These are phyloP conservation scores for Lysandra coridon DNA, from an alignment of 2,888 invertebrate species.

Conservation along the genomic window DNA sequence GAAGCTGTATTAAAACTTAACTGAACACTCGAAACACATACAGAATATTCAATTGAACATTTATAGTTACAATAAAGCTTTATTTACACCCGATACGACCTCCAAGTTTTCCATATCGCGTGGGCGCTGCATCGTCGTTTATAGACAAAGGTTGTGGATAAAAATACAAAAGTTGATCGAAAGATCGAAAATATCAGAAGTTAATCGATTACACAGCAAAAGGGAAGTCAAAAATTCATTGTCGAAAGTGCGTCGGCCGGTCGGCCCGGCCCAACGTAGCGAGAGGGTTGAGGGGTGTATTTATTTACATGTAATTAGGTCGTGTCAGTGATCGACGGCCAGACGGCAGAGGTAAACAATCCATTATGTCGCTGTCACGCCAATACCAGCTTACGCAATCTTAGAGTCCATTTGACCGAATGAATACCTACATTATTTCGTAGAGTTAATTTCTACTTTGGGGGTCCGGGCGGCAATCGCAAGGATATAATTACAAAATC, in stretches of 20 bases:
- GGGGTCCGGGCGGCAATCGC: too few relatives aligned
- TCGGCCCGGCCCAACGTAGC: conserved; percentile 39
- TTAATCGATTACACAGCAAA: conserved; percentile 34
- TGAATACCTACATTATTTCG: conserved; percentile 9
- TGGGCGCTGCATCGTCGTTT: background rate
- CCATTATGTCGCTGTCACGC: conserved; percentile 67
- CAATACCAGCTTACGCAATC: conserved; percentile 40
- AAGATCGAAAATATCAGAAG: conserved; percentile 29
- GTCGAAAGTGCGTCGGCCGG: conserved; percentile 35
- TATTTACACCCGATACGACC: background rate
- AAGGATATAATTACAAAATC: too few relatives aligned
- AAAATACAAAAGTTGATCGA: background rate
- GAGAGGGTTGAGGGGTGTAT: conserved; percentile 57
- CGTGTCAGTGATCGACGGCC: conserved; percentile 70
- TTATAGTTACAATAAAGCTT: background rate
- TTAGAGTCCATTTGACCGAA: conserved; percentile 12
- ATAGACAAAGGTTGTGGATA: background rate
- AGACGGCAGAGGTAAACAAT: conserved; percentile 69
- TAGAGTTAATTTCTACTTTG: background rate
- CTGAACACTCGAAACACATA: conserved; percentile 4
- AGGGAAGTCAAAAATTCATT: conserved; percentile 38
- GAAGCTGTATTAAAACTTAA: conserved; percentile 2
- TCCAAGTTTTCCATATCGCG: background rate
- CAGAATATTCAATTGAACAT: conserved; percentile 8
- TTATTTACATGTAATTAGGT: conserved; percentile 77